Evolutionary conservation across 1,140 invertebrate genomes (phyloP), one percentile per base, ranked within the genome.

Genomic region (Bathynomus jamesi): DNA sequence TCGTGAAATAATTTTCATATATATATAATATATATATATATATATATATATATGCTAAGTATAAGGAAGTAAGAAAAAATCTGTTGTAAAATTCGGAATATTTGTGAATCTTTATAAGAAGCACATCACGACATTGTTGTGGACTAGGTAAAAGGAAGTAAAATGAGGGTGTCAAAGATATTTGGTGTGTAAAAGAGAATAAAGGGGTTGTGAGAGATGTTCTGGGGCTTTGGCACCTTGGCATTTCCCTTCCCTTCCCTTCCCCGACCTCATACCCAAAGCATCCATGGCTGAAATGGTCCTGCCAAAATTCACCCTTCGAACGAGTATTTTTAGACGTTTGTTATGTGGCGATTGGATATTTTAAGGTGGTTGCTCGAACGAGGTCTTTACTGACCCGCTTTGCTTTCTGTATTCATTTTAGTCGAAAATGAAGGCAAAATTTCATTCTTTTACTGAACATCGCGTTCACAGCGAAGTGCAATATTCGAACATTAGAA

Each of bases 1-100:
- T n/a, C n/a, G n/a, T n/a, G n/a, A n/a, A n/a, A n/a, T n/a, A n/a
- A 53, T 53, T 2, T 3, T 2, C 21, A 53, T 53, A 53, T 53
- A 53, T 53, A 53, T 53, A 53, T 53, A 53, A 53, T 53, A 53
- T 53, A 53, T 53, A 53, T 53, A 53, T 53, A 53, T 53, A 53
- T 53, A 53, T 53, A 53, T 53, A 53, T 53, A 53, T 53, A 53
- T 53, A 53, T 53, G 21, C 13, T 53, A 53, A 17, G 21, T 53
- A 53, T 53, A n/a, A n/a, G n/a, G n/a, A n/a, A n/a, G n/a, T n/a
- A n/a, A n/a, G n/a, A n/a, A n/a, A n/a, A n/a, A n/a, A n/a, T n/a
- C n/a, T n/a, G n/a, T n/a, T n/a, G n/a, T n/a, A n/a, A n/a, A n/a
- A n/a, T n/a, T n/a, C n/a, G n/a, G n/a, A n/a, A n/a, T n/a, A n/a